phyloP scores from a whole-genome alignment of 2,888 invertebrate genomes.

The Arenicola marina region DNA sequence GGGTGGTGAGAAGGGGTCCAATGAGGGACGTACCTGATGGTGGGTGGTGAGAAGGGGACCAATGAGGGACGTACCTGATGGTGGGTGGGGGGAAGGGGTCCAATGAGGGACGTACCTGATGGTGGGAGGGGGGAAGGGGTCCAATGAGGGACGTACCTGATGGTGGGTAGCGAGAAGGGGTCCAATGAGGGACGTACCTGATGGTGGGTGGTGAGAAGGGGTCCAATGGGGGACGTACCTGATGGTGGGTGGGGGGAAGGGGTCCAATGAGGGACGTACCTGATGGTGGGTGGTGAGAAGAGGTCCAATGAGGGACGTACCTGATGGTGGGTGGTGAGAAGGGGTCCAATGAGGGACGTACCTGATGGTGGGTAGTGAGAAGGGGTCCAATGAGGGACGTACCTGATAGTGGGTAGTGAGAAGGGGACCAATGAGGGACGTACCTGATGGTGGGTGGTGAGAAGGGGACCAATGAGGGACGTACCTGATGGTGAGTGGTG shows the following conservation, averaged over 20 bases:
- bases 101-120: slow-evolving; percentile 72
- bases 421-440: slow-evolving; percentile 73
- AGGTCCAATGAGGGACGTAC: slow-evolving; percentile 75
- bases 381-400: slow-evolving; percentile 73
- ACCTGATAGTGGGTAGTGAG: slow-evolving; percentile 76
- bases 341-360: slow-evolving; percentile 74
- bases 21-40: slow-evolving; percentile 70
- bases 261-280: slow-evolving; percentile 73
- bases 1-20: slow-evolving; percentile 77
- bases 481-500: slow-evolving; percentile 75
- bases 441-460: slow-evolving; percentile 76
- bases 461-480: slow-evolving; percentile 73
- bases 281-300: slow-evolving; percentile 74
- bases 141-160: slow-evolving; percentile 72
- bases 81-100: slow-evolving; percentile 77
- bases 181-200: slow-evolving; percentile 72
- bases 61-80: slow-evolving; percentile 72
- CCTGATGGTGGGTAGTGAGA: slow-evolving; percentile 75
- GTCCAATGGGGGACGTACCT: slow-evolving; percentile 72
- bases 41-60: slow-evolving; percentile 75
- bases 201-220: slow-evolving; percentile 76
- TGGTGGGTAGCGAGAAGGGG: slow-evolving; percentile 74
- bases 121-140: slow-evolving; percentile 75
- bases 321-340: slow-evolving; percentile 74
- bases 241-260: slow-evolving; percentile 75